Evolutionary conservation across 2,888 invertebrate genomes (phyloP), one percentile per base, ranked within the genome.

Genomic region (Strigamia maritima): DNA sequence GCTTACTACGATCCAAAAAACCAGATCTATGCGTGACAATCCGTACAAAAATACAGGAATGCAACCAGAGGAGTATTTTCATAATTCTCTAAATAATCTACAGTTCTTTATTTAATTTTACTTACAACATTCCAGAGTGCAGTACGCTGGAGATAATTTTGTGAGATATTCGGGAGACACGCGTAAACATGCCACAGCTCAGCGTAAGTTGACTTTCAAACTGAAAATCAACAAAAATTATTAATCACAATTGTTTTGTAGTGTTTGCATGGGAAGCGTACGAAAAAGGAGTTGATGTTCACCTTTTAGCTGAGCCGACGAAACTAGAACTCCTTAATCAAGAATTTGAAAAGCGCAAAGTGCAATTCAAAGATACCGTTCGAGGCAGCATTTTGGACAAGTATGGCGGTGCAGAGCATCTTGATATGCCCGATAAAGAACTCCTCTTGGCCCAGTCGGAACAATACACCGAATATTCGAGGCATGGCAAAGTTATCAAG

Each of bases 1-100:
- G 98, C 99, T 0, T 98, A 97, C 88, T 99, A 99, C 86, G 99
- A 99, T 87, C 99, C 99, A 0, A 99, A 99, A n/a, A 88, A 98
- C 98, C 0, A 90, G 99, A 80, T 95, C 98, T 0, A 99, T 99
- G 99, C 91, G 99, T 81, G 98, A 98, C 83, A 95, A 97, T 88
- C 97, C 97, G 0, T 92, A 95, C 83, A 91, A 90, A 16, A 89
- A 87, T 28, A 84, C 85, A 16, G 84, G 84, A 22, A 84, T 83
- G 79, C 84, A 83, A 49, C 81, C 84, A 14, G 82, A 81, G 65
- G 83, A 83, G 80, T 82, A 82, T 76, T 4, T 26, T 75, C 75
- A 16, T 75, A 75, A 75, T 24, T 26, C n/a, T 8, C 10, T 65
- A 8, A 16, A 14, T 65, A 65, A 16, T 16, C 8, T 16, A 65